These are phyloP conservation scores for Leucozona laternaria DNA, from an alignment of 2,888 invertebrate species.

Conservation along the genomic window DNA sequence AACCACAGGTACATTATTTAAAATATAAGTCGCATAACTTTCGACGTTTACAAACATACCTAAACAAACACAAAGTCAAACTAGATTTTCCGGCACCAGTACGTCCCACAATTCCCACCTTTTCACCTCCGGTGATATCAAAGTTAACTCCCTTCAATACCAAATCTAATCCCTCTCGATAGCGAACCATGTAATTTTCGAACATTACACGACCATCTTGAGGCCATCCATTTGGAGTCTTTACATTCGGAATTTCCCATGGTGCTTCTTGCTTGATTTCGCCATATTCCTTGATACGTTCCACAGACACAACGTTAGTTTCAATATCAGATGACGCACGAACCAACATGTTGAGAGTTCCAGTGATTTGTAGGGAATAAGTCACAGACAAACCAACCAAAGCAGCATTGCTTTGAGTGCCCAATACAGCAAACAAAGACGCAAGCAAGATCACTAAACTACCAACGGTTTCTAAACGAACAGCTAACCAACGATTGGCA, in stretches of 20 bases:
- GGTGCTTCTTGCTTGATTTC: slow-evolving; percentile 93
- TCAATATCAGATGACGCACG: slow-evolving; percentile 98
- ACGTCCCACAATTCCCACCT: slow-evolving; percentile 95
- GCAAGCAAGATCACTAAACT: slow-evolving; percentile 98
- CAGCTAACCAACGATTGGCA: slow-evolving; percentile 97
- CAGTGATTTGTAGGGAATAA: slow-evolving; percentile 94
- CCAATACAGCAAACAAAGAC: slow-evolving; percentile 95
- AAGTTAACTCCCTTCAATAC: slow-evolving; percentile 93
- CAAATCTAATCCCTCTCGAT: slow-evolving; percentile 93
- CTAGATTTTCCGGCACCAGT: slow-evolving; percentile 97
- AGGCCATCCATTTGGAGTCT: slow-evolving; percentile 91
- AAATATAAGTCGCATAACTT: neutral
- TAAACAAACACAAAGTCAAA: slow-evolving; percentile 92
- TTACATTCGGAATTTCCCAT: slow-evolving; percentile 88
- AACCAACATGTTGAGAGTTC: slow-evolving; percentile 97
- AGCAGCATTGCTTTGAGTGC: slow-evolving; percentile 89
- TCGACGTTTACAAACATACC: slow-evolving; percentile 82
- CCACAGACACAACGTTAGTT: slow-evolving; percentile 98
- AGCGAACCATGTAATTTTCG: slow-evolving; percentile 92
- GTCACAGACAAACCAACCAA: slow-evolving; percentile 95
- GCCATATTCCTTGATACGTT: slow-evolving; percentile 97
- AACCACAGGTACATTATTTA: too few species aligned
- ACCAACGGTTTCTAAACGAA: slow-evolving; percentile 98
- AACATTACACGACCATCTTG: slow-evolving; percentile 91
- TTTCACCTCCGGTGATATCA: slow-evolving; percentile 91